phyloP scores from a whole-genome alignment of 23 tunicate species.

The Phallusia fumigata region DNA sequence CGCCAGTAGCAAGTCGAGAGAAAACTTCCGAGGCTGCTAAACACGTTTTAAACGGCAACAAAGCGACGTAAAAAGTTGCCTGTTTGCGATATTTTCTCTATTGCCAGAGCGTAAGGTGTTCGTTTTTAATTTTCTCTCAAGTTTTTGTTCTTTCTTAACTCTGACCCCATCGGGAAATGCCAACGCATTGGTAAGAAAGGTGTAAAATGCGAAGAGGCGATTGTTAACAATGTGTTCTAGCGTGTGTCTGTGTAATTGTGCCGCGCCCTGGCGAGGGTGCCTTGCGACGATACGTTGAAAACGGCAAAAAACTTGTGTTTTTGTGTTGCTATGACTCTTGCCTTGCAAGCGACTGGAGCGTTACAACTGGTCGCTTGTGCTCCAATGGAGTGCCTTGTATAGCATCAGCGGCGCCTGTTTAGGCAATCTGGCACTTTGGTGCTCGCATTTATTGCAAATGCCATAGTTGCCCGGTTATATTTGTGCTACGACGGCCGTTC shows the following conservation, averaged over 20 bases:
- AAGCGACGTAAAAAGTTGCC: background rate
- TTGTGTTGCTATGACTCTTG: background rate
- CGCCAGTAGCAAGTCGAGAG: slow-evolving; percentile 1
- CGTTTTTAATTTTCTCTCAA: background rate
- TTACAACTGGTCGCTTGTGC: background rate
- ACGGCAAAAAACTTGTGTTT: background rate
- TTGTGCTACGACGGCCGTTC: too few species aligned
- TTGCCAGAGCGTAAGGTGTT: slow-evolving; percentile 3
- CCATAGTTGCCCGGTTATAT: too few species aligned
- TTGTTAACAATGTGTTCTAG: background rate
- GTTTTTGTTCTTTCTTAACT: background rate
- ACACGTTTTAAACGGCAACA: background rate
- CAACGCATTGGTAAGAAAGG: slow-evolving; percentile 9
- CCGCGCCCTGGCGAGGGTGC: background rate
- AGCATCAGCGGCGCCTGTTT: too few species aligned
- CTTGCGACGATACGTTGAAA: slow-evolving; percentile 11
- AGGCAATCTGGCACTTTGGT: too few species aligned
- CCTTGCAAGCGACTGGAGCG: background rate
- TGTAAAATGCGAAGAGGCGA: background rate
- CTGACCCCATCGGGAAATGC: background rate
- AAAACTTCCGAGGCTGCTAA: background rate
- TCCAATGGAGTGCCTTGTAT: background rate
- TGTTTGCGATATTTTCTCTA: background rate
- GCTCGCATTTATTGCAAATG: too few species aligned
- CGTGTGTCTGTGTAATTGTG: slow-evolving; percentile 7